Conservation (phyloP, 64 coral and sea anemone species). For the Orbicella faveolata region DNA sequence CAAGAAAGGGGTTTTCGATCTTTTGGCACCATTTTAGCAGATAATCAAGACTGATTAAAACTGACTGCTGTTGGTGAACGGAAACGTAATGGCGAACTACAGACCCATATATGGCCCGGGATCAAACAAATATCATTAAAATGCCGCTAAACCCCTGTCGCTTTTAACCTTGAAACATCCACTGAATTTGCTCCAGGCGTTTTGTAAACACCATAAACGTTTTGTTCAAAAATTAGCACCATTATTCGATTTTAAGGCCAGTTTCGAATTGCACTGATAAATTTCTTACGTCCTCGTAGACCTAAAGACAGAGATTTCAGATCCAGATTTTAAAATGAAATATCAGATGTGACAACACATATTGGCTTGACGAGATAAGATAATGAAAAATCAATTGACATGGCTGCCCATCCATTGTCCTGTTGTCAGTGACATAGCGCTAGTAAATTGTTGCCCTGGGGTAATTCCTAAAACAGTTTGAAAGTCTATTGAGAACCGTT, state of each 20-base stretch:
- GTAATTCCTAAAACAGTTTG: conserved; percentile 25
- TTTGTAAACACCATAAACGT: conserved; percentile 8
- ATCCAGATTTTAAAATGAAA: not conserved
- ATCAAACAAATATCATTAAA: not conserved
- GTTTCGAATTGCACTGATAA: not conserved
- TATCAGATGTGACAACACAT: not conserved
- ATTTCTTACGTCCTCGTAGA: not conserved
- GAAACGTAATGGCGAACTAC: not conserved
- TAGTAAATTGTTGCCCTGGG: not conserved
- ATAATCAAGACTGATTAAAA: not conserved
- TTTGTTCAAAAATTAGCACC: not conserved
- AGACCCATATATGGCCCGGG: not conserved
- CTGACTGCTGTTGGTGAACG: not conserved
- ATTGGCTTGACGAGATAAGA: not conserved
- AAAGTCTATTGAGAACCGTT: not conserved
- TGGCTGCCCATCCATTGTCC: not conserved
- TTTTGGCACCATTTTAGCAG: conserved; percentile 5
- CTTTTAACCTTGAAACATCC: not conserved
- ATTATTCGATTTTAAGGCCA: not conserved
- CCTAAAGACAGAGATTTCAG: not conserved
- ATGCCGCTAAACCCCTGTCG: not conserved
- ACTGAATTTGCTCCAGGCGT: not conserved
- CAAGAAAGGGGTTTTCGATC: not conserved
- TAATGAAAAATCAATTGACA: not conserved
- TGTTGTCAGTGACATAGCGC: not conserved